phyloP scores from a whole-genome alignment of 1,140 invertebrate species.

The Apolygus lucorum region DNA sequence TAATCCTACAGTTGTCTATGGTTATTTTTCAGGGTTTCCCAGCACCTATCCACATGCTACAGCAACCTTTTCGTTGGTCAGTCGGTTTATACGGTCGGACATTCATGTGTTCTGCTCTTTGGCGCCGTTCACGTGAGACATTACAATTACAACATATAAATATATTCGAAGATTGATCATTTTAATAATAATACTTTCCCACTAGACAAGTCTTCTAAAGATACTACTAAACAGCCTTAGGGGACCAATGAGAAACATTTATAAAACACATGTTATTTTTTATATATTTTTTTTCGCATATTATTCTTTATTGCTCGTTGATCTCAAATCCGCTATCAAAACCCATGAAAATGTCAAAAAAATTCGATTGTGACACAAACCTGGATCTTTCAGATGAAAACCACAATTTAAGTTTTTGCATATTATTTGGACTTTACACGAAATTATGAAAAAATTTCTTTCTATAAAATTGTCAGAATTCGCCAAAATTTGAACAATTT shows the following conservation, averaged over 20 bases:
- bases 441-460: too few species aligned
- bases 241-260: not conserved
- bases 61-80: slow-evolving; percentile 14
- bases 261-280: not conserved
- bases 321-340: too few species aligned
- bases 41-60: not conserved
- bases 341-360: too few species aligned
- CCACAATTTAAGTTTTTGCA: too few species aligned
- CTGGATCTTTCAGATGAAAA: too few species aligned
- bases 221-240: not conserved
- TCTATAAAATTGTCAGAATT: too few species aligned
- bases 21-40: not conserved
- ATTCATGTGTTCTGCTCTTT: slow-evolving; percentile 14
- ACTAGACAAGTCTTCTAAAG: not conserved
- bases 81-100: slow-evolving; percentile 4
- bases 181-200: not conserved
- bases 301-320: too few species aligned
- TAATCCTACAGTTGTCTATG: not conserved
- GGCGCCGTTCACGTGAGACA: slow-evolving; percentile 8
- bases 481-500: too few species aligned
- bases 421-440: too few species aligned
- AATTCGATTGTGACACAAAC: too few species aligned
- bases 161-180: too few species aligned
- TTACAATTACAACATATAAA: too few species aligned
- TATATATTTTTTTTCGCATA: not conserved